Evolutionary conservation across 2,113 vertebrate species (phyloP), one percentile per base, ranked within the genome.

Genomic region (Fregata magnificens): DNA sequence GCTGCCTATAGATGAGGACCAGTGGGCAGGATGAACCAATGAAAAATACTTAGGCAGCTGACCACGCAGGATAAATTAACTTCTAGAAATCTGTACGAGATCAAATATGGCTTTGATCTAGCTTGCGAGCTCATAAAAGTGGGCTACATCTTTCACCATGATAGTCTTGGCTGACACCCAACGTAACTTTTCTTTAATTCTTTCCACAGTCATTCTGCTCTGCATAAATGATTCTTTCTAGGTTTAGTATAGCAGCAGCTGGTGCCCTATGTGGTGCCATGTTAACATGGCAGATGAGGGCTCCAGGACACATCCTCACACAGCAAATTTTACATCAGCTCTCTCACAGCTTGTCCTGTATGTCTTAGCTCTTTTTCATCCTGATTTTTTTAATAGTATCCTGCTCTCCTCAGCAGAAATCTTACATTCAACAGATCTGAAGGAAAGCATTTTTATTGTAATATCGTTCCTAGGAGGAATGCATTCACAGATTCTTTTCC

Each of bases 31-130:
- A 82, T n/a, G 53, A 96, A 82, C 56, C 44, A 76, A 24, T 56
- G 66, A 90, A 82, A 91, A 82, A 89, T 42, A 88, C 29, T 61
- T 69, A 28, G 38, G 26, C 72, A 91, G 61, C 22, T 93, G 73
- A 87, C 73, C 56, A 76, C 0, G 0, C 21, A 50, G 87, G 81
- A 95, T 40, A 89, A 84, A 79, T 93, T 65, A 93, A 32, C 73
- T 76, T 55, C 65, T 61, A 19, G 13, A 85, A 82, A 91, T 67
- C 83, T 82, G 50, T 44, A 38, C 11, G 55, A 86, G 83, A 91
- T 87, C 78, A 91, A 91, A 91, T 76, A 82, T 17, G 31, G 61
- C 81, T 93, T 96, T 96, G 89, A 87, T 87, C 61, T 91, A 61
- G 40, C 5, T 14, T 67, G 61, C 24, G 34, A 89, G n/a, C 69